Percentiles rank a stretch among this genome's conserved stretches.
Evolutionary conservation across 1,140 invertebrate species (phyloP).

Genomic region (Drusus annulatus): DNA sequence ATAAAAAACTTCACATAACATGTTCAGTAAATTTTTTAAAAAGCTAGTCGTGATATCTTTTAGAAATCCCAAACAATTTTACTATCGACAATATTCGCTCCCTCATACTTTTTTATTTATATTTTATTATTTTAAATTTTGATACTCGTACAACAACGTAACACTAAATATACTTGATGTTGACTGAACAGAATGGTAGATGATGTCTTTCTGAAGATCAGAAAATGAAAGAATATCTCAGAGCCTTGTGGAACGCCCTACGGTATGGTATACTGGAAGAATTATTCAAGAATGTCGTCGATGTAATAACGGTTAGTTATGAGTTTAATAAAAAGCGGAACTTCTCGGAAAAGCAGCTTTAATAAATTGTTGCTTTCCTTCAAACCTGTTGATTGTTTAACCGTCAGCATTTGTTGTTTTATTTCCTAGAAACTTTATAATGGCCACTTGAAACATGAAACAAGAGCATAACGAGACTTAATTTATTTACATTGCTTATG

Average conservation of each 20-base stretch:
- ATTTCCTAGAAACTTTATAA: background rate
- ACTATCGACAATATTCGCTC: no score
- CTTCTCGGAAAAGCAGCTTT: no score
- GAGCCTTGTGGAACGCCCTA: background rate
- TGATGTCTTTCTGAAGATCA: conserved; percentile 20
- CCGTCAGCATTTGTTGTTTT: background rate
- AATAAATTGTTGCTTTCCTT: no score
- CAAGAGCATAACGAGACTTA: no score
- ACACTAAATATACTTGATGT: background rate
- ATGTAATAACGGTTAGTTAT: background rate
- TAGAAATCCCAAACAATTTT: no score
- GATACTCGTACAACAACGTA: background rate
- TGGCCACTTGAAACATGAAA: no score
- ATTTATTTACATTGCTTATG: no score
- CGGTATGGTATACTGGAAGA: background rate
- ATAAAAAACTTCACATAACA: no score
- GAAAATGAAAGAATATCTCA: background rate
- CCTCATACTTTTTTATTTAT: no score
- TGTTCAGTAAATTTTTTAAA: no score
- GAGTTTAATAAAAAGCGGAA: no score
- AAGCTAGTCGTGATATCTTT: no score
- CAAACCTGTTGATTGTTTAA: background rate
- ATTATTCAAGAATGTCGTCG: background rate
- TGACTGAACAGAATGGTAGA: background rate
- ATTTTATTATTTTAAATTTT: background rate